phyloP scores from a whole-genome alignment of 2,113 vertebrate species.

The Notothenia rossii region DNA sequence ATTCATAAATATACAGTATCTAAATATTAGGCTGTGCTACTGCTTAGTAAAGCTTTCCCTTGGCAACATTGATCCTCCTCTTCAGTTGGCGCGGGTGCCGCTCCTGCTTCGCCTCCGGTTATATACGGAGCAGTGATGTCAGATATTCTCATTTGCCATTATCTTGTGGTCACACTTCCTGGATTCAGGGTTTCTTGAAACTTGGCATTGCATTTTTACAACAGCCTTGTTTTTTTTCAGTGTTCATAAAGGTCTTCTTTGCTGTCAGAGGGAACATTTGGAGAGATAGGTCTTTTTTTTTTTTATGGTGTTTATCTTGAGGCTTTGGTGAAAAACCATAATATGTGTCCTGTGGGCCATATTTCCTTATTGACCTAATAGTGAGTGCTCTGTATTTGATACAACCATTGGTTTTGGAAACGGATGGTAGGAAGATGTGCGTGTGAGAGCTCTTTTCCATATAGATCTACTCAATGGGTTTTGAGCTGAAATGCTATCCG shows the following conservation, averaged over 20 bases:
- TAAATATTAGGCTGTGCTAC: neutral
- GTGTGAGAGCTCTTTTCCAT: constrained; percentile 58
- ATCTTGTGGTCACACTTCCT: constrained; percentile 59
- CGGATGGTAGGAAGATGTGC: constrained; percentile 11
- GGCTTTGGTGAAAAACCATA: constrained; percentile 63
- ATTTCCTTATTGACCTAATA: constrained; percentile 57
- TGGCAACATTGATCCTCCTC: neutral
- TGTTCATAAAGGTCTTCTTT: constrained; percentile 28
- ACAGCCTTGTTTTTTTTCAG: constrained; percentile 34
- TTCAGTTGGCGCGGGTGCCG: neutral
- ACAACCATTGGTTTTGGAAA: constrained; percentile 55
- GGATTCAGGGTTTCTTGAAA: constrained; percentile 25
- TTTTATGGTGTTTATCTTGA: constrained; percentile 61
- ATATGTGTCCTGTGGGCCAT: constrained; percentile 48
- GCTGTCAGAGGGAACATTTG: constrained; percentile 37
- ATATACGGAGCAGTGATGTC: constrained; percentile 58
- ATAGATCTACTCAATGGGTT: constrained; percentile 39
- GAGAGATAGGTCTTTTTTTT: constrained; percentile 28
- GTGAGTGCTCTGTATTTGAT: constrained; percentile 46
- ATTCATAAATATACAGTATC: neutral
- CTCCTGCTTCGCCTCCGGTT: constrained; percentile 9
- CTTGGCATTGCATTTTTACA: constrained; percentile 31
- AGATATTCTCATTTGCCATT: constrained; percentile 68
- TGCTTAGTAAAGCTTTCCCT: neutral
- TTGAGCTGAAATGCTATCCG: constrained; percentile 34